Conservation (phyloP, 2,888 invertebrate genomes). For the Spodoptera exigua region DNA sequence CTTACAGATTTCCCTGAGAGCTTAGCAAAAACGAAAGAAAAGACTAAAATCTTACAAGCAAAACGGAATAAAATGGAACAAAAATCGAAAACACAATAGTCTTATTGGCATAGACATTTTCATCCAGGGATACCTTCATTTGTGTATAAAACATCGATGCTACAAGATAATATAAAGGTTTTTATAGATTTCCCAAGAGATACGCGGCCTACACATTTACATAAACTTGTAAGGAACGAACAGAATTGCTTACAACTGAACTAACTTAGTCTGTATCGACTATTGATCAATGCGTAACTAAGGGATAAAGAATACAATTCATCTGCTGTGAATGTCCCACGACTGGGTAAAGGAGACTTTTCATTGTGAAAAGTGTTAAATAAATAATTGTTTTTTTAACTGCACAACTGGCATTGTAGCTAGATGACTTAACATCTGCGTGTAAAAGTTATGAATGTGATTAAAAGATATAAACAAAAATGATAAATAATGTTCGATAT, state of each 20-base stretch:
- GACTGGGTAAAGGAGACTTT: too few species aligned
- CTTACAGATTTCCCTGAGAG: slow-evolving; percentile 1
- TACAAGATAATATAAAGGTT: slow-evolving; percentile 49
- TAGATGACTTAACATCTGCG: too few species aligned
- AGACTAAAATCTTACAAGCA: background rate
- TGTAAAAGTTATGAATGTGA: too few species aligned
- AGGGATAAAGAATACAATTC: background rate
- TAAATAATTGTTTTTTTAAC: too few species aligned
- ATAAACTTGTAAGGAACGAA: slow-evolving; percentile 46
- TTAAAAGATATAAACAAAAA: slow-evolving; percentile 9
- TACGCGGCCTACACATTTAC: slow-evolving; percentile 48
- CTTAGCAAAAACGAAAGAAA: slow-evolving; percentile 7
- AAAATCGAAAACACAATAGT: slow-evolving; percentile 20
- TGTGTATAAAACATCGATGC: slow-evolving; percentile 49
- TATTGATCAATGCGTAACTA: slow-evolving; percentile 16
- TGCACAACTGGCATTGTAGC: too few species aligned
- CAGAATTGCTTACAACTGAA: slow-evolving; percentile 25
- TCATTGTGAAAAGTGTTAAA: too few species aligned
- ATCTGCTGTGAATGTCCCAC: too few species aligned
- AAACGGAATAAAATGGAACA: slow-evolving; percentile 1
- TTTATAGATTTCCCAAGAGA: slow-evolving; percentile 59
- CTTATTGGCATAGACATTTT: slow-evolving; percentile 33
- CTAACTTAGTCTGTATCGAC: slow-evolving; percentile 7
- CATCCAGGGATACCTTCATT: slow-evolving; percentile 34
- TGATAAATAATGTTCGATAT: background rate